These are phyloP conservation scores for Solenopsis fugax DNA, from an alignment of 1,140 invertebrate species.

Conservation along the genomic window DNA sequence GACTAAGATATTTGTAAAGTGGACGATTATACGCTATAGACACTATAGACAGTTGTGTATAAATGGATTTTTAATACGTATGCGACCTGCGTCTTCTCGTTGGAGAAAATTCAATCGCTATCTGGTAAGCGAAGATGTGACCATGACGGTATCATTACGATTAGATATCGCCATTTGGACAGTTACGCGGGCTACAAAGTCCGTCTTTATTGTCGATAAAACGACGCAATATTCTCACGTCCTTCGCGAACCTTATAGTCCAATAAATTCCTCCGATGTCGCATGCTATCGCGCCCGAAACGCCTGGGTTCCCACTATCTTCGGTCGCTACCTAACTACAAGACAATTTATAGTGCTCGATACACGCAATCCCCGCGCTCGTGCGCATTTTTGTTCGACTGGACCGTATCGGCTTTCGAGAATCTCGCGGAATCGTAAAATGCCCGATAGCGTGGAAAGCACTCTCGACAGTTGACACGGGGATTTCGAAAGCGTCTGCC, in stretches of 20 bases:
- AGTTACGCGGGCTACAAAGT: slow-evolving; percentile 63
- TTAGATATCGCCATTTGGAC: slow-evolving; percentile 53
- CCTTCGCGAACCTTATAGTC: slow-evolving; percentile 61
- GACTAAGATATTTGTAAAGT: background rate
- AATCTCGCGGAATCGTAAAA: slow-evolving; percentile 46
- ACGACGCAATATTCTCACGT: slow-evolving; percentile 62
- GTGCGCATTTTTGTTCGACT: slow-evolving; percentile 46
- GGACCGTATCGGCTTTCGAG: background rate
- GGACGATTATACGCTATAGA: background rate
- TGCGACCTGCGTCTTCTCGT: background rate
- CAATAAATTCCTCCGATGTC: slow-evolving; percentile 72
- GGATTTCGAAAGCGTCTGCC: slow-evolving; percentile 15
- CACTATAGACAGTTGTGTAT: background rate
- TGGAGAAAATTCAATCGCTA: slow-evolving; percentile 1
- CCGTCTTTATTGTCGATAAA: slow-evolving; percentile 69
- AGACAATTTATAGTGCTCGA: slow-evolving; percentile 61
- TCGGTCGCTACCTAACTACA: slow-evolving; percentile 44
- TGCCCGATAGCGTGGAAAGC: slow-evolving; percentile 7
- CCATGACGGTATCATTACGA: slow-evolving; percentile 52
- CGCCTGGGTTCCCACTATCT: slow-evolving; percentile 66
- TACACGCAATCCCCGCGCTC: slow-evolving; percentile 17
- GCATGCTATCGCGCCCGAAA: slow-evolving; percentile 60
- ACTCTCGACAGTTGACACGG: slow-evolving; percentile 34
- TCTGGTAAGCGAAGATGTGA: slow-evolving; percentile 2
- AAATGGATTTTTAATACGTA: background rate